Base-by-base conservation (phyloP, 2,113 vertebrate species). In the Chaenocephalus aceratus region DNA sequence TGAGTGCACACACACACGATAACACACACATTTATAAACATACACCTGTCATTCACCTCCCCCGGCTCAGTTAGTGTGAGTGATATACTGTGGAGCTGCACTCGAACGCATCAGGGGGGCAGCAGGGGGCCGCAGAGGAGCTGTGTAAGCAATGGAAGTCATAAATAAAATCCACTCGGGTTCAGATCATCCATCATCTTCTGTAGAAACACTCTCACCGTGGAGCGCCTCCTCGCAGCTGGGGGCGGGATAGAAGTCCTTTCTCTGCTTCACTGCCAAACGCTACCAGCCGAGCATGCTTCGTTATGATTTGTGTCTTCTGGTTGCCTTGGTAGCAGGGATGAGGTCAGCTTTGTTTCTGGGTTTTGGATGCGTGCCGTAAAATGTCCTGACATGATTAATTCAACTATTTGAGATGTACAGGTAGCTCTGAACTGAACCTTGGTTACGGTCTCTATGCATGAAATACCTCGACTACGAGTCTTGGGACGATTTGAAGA, bases 1-100 rank as follows among this genome's bases (percentile, higher is more conserved):
- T 99, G 92, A 98, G 98, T 95, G 5, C 15, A 13, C 56, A 15
- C 62, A 53, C 56, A 21, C 21, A 21, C 21, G 21, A 21, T 21
- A 21, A 59, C 72, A 48, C 15, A 68, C 49, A 12, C 15, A 21
- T 16, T 21, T 9, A 13, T 41, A 41, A 41, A 16, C 11, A 7
- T n/a, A 41, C 74, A 51, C 57, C 44, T 45, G 67, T 56, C 71
- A 5, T n/a, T 71, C 70, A 36, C 48, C 58, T 76, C 70, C 41
- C 51, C 10, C 16, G 6, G 48, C 77, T 91, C 72, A 68, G 58
- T 79, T 75, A 62, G 53, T 54, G 15, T 70, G 62, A 84, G 77
- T 77, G 82, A 86, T 82, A 26, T 13, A 75, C 84, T 76, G 72
- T 11, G 12, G 76, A 68, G 34, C 76, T 64, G 61, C 60, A 62